Conservation (phyloP, 2,797 vertebrate species). For the Tapera naevia region DNA sequence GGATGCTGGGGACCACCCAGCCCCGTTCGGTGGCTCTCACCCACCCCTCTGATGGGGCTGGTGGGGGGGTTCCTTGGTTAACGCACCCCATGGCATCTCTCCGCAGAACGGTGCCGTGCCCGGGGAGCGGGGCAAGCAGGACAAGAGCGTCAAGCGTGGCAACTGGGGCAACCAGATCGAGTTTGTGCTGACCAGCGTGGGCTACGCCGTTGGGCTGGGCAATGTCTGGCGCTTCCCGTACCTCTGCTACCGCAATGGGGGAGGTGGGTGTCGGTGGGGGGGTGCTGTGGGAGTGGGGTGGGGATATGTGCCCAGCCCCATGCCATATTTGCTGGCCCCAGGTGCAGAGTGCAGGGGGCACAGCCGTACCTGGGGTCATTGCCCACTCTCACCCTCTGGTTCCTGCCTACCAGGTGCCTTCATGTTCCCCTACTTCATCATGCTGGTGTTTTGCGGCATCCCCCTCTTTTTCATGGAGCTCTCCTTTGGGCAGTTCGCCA, state of each 20-base stretch:
- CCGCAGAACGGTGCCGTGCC: conserved; percentile 94
- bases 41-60: not conserved
- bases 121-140: conserved; percentile 89
- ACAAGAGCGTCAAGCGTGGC: conserved; percentile 92
- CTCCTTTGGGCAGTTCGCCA: conserved; percentile 97
- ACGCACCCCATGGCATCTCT: conserved; percentile 33
- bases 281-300: accelerated
- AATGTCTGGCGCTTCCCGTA: conserved; percentile 99
- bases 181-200: conserved; percentile 98
- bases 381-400: not conserved
- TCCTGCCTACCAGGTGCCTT: conserved; percentile 86
- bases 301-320: accelerated
- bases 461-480: conserved; percentile 98
- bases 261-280: conserved; percentile 80
- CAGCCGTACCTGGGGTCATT: accelerated
- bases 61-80: not conserved
- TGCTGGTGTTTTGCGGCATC: conserved; percentile 97
- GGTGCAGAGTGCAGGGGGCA: not conserved
- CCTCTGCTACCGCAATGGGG: conserved; percentile 99
- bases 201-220: conserved; percentile 97
- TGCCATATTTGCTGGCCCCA: not conserved
- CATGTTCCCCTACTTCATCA: conserved; percentile 98
- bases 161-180: conserved; percentile 99
- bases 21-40: accelerated
- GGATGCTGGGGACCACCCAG: not conserved